Base-by-base conservation (phyloP, 2,888 invertebrate species). In the Drosophila percnosoma region DNA sequence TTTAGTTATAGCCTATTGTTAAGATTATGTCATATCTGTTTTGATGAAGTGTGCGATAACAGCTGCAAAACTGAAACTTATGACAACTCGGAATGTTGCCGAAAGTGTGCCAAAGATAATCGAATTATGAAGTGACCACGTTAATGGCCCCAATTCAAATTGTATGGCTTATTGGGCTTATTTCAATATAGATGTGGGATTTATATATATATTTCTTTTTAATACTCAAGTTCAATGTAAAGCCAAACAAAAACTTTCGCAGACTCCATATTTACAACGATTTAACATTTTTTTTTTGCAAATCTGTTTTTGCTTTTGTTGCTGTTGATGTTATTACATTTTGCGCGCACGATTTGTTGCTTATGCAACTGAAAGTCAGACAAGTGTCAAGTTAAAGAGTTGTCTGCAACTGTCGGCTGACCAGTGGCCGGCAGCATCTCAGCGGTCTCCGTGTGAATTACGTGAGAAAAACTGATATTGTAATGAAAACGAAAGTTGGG, bases 401-500 rank as follows among this genome's bases (percentile, higher is more conserved):
- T 57, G 60, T 57, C 62, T 57, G 62, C 51, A 53, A 51, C 58
- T 54, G 75, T 67, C 55, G 55, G 73, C 54, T 70, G 77, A 62
- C 64, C 80, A 68, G 31, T 51, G 58, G 36, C 49, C 62, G 27
- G 31, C 75, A 62, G 48, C 68, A 36, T 62, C 49, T 55, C 24
- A 15, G 24, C 55, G 38, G 52, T 24, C 59, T 63, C n/a, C 38
- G 55, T 51, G 55, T 54, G 71, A 36, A 67, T 71, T 63, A 61
- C 72, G 67, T 80, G 83, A 62, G 88, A 87, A 74, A 85, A 85
- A 77, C 55, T 73, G 65, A 62, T 58, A 64, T 69, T 69, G 74
- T 73, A 86, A 73, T 78, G 73, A 76, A 86, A 88, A 76, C 74
- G 89, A 84, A 84, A 84, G 84, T 84, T 73, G 67, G 65, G 65